These are phyloP conservation scores for Sternotherus odoratus DNA, from an alignment of 2,797 vertebrate genomes.

Conservation along the genomic window DNA sequence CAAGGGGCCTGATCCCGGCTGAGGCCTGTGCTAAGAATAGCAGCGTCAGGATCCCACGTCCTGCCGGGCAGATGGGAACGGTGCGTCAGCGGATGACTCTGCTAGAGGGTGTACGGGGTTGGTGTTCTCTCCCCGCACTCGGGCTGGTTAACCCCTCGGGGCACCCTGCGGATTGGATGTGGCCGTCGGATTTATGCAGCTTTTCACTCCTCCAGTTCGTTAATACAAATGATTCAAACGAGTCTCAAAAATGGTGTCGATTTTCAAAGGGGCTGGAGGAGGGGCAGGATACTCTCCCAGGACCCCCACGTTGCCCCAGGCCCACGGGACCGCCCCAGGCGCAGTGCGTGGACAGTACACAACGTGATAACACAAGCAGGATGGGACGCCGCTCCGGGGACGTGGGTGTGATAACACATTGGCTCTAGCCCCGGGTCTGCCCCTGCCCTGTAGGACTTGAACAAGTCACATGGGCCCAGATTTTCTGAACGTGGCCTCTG, in stretches of 20 bases:
- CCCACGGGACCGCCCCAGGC: neutral
- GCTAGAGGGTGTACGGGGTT: neutral
- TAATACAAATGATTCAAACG: neutral
- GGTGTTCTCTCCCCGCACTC: neutral
- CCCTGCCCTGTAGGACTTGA: too few relatives aligned
- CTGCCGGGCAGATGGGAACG: neutral
- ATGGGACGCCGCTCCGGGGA: too few relatives aligned
- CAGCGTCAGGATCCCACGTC: neutral
- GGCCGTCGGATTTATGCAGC: neutral
- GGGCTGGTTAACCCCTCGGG: too few relatives aligned
- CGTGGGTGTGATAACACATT: neutral
- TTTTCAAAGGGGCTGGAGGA: neutral
- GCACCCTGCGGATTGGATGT: neutral
- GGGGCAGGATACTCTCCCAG: neutral
- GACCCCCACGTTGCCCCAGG: neutral
- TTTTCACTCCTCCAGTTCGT: neutral
- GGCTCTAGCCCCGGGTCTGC: too few relatives aligned
- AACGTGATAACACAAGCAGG: too few relatives aligned
- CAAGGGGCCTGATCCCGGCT: neutral
- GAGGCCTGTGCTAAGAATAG: neutral
- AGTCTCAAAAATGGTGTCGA: neutral
- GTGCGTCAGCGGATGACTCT: neutral
- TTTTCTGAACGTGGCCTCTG: neutral
- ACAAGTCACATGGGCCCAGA: too few relatives aligned
- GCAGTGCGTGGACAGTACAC: neutral